Evolutionary conservation across 2,113 vertebrate genomes (phyloP).

Genomic region (Tursiops truncatus): DNA sequence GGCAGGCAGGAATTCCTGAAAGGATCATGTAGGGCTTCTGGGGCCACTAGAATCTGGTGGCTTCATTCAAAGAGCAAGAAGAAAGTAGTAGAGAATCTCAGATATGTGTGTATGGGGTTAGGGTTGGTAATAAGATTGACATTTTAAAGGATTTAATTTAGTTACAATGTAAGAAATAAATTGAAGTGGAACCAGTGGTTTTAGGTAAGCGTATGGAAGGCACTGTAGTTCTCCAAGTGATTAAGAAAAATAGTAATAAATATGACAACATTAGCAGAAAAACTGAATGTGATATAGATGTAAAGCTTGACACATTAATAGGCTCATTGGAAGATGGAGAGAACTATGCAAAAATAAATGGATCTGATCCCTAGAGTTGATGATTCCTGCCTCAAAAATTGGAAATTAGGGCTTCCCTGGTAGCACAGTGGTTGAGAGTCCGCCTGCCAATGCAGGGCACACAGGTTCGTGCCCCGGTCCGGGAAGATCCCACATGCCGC

Average conservation of each 20-base stretch:
- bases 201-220: background rate
- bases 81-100: background rate
- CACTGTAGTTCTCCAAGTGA: background rate
- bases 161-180: background rate
- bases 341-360: background rate
- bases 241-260: slow-evolving; percentile 40
- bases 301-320: background rate
- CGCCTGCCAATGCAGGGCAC: too few relatives aligned
- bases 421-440: too few relatives aligned
- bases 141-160: background rate
- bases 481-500: too few relatives aligned
- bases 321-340: background rate
- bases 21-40: too few relatives aligned
- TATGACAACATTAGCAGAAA: background rate
- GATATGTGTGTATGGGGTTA: background rate
- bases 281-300: background rate
- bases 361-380: background rate
- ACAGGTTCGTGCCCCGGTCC: too few relatives aligned
- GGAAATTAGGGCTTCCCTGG: background rate
- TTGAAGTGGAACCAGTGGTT: background rate
- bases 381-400: background rate
- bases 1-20: background rate
- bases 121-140: background rate
- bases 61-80: background rate
- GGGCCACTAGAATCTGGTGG: accelerated